Evolutionary conservation across 2,113 vertebrate species (phyloP).

Genomic region (Hemichromis elongatus): DNA sequence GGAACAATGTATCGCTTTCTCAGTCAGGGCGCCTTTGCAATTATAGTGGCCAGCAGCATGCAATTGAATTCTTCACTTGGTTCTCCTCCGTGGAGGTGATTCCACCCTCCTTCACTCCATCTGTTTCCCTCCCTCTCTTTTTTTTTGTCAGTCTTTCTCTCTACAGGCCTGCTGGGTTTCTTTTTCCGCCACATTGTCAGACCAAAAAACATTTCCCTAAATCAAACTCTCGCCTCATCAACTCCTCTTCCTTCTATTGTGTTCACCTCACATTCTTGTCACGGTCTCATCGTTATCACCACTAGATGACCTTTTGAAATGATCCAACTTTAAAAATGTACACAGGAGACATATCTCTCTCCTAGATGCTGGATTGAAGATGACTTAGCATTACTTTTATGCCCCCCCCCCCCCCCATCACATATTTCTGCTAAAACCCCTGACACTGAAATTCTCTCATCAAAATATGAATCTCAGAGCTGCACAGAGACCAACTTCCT

Average conservation of each 20-base stretch:
- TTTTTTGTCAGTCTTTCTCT: not conserved
- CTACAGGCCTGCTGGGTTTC: not conserved
- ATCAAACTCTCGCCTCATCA: not conserved
- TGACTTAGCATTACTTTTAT: conserved; percentile 49
- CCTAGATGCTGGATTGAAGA: not conserved
- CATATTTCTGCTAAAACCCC: conserved; percentile 28
- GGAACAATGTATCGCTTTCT: conserved; percentile 47
- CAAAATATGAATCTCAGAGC: conserved; percentile 58
- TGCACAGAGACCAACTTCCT: conserved; percentile 29
- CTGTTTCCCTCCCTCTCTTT: not conserved
- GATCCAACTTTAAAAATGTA: not conserved
- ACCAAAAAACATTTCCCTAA: not conserved
- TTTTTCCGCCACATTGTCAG: not conserved
- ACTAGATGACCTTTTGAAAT: conserved; percentile 30
- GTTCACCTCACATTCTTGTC: not conserved
- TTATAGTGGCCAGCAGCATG: conserved; percentile 29
- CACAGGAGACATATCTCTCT: not conserved
- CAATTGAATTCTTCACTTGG: conserved; percentile 46
- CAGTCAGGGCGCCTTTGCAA: conserved; percentile 42
- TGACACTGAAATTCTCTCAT: conserved; percentile 55
- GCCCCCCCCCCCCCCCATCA: not conserved
- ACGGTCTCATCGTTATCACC: not conserved
- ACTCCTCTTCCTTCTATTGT: not conserved
- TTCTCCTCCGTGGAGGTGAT: conserved; percentile 36
- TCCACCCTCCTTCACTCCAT: not conserved